Evolutionary conservation across 2,888 invertebrate genomes (phyloP).

Genomic region (Apotomis betuletana): DNA sequence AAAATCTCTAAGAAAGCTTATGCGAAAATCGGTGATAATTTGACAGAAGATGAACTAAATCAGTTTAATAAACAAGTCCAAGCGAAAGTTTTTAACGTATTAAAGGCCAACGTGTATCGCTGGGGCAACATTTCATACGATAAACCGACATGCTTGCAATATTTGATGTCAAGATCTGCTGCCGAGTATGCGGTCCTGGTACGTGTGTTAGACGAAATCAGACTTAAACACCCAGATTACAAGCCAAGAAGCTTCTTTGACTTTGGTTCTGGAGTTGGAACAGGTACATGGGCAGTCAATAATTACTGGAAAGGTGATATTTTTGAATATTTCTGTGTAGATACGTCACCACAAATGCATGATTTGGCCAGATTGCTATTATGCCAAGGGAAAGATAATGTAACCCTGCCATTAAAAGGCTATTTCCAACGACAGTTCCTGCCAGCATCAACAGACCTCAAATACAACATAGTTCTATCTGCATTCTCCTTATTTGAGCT

Average conservation of each 20-base stretch:
- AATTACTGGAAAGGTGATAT: constrained; percentile 87
- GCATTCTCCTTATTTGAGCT: constrained; percentile 93
- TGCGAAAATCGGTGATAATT: constrained; percentile 55
- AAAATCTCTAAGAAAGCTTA: constrained; percentile 64
- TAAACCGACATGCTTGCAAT: constrained; percentile 85
- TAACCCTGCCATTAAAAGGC: constrained; percentile 82
- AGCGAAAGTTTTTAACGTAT: constrained; percentile 78
- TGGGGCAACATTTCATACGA: constrained; percentile 91
- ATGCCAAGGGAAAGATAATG: constrained; percentile 85
- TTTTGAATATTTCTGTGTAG: constrained; percentile 93
- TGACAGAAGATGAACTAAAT: constrained; percentile 65
- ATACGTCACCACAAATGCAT: constrained; percentile 91
- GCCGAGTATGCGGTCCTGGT: constrained; percentile 89
- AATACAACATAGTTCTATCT: constrained; percentile 91
- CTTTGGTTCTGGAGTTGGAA: constrained; percentile 96
- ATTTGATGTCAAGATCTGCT: constrained; percentile 87
- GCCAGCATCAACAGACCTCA: constrained; percentile 84
- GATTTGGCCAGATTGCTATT: constrained; percentile 89
- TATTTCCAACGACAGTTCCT: constrained; percentile 92
- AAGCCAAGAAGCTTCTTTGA: constrained; percentile 92
- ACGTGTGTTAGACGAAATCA: constrained; percentile 90
- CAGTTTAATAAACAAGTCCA: constrained; percentile 76
- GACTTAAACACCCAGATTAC: constrained; percentile 85
- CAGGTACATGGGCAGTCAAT: constrained; percentile 92
- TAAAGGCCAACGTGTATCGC: constrained; percentile 86